phyloP scores from a whole-genome alignment of 2,888 invertebrate species.

The Drosophila sordidula region DNA sequence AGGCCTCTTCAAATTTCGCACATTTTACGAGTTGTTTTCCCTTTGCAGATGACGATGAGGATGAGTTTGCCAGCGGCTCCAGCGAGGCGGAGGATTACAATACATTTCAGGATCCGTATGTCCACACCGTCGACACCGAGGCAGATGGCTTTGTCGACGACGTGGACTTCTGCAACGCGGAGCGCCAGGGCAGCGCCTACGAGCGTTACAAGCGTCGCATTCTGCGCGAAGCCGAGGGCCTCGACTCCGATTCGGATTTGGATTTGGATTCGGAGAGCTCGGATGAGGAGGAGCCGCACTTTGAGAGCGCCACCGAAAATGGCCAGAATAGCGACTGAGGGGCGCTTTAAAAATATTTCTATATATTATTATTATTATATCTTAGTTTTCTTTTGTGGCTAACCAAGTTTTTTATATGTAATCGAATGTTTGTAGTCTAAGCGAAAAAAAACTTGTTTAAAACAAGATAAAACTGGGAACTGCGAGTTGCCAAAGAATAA shows the following conservation, averaged over 20 bases:
- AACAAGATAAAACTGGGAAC: not conserved
- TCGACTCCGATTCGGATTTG: constrained; percentile 41
- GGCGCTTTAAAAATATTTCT: not conserved
- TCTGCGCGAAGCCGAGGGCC: constrained; percentile 50
- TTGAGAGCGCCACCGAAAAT: constrained; percentile 56
- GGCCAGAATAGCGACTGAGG: constrained; percentile 24
- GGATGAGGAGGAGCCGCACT: constrained; percentile 26
- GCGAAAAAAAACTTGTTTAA: not conserved
- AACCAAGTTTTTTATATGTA: constrained; percentile 2
- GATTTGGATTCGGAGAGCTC: constrained; percentile 43
- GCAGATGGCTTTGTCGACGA: constrained; percentile 83
- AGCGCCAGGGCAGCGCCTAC: constrained; percentile 88
- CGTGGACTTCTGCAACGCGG: constrained; percentile 86
- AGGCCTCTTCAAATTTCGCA: too few relatives aligned
- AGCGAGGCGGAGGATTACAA: constrained; percentile 77
- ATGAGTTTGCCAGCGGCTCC: constrained; percentile 61
- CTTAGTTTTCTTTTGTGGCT: not conserved
- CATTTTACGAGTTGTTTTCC: not conserved
- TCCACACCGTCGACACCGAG: constrained; percentile 84
- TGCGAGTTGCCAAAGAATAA: not conserved
- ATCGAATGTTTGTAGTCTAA: constrained; percentile 14
- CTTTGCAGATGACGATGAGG: constrained; percentile 64
- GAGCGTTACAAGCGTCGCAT: constrained; percentile 88
- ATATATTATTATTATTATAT: not conserved
- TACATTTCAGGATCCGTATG: constrained; percentile 81